Evolutionary conservation across 2,888 invertebrate genomes (phyloP), one percentile per base, ranked within the genome.

Genomic region (Acanthococcus lagerstroemiae): DNA sequence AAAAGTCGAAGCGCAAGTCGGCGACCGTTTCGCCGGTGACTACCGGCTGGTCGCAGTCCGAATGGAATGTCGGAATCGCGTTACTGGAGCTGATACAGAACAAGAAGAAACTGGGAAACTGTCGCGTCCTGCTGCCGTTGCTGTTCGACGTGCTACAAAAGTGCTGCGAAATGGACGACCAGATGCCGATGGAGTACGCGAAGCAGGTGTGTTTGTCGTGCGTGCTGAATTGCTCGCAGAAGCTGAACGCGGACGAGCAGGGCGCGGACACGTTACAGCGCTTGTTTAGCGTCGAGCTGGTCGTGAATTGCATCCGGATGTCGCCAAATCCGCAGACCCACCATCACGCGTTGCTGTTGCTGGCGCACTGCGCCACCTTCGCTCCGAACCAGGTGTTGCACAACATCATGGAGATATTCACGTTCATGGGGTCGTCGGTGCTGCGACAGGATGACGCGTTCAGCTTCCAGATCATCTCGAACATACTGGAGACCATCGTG

Each of bases 251-350:
- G 1, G 72, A 74, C 69, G 77, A 78, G 1, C 74, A 77, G 55
- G 74, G 76, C 27, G 76, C 74, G 7, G 78, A 80, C 9, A 70
- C 70, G 45, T 56, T 67, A 19, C 46, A 69, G 24, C 69, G 70
- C 37, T 61, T 67, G 22, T 77, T 82, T 67, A 84, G 88, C 69
- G 84, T 92, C 45, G 90, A 90, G 71, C 73, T 86, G 26, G 82
- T 92, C 2, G 91, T 96, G 0, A 88, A 91, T 71, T 94, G 93
- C 72, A 87, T 97, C 61, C 81, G 95, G 70, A 86, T 86, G 2
- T 92, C 95, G 0, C 87, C 88, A 73, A 95, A 95, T 77, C 95
- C 95, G 0, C 95, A 95, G 77, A 95, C 95, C 0, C 95, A 97
- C 74, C 90, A 95, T 72, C 92, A 95, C 72, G 93, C 95, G 0